phyloP scores from a whole-genome alignment of 2,888 invertebrate genomes.

The Plagodis pulveraria region DNA sequence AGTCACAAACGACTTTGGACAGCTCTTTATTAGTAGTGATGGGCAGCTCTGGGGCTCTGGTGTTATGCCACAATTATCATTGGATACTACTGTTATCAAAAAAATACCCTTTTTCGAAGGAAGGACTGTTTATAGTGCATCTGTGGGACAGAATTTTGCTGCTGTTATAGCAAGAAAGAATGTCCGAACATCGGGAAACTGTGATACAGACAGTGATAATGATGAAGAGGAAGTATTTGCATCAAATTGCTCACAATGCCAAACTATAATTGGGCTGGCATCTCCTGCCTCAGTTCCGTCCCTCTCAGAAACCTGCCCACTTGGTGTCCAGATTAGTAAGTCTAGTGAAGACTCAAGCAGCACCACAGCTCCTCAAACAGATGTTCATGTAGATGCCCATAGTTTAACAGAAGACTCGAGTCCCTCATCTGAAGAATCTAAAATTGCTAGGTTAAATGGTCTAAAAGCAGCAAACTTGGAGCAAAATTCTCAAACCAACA shows the following conservation, averaged over 20 bases:
- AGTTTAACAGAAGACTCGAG: constrained; percentile 84
- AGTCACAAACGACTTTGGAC: constrained; percentile 86
- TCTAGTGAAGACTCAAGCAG: constrained; percentile 86
- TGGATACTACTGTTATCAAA: constrained; percentile 85
- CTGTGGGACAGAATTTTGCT: constrained; percentile 91
- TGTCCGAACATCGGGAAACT: constrained; percentile 75
- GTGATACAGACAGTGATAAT: constrained; percentile 86
- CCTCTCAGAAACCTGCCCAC: constrained; percentile 86
- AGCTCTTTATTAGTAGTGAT: constrained; percentile 87
- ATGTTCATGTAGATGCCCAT: constrained; percentile 83
- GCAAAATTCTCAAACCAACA: constrained; percentile 49
- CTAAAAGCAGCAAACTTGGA: constrained; percentile 57
- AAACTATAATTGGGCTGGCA: constrained; percentile 82
- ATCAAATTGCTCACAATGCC: constrained; percentile 87
- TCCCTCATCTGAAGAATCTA: constrained; percentile 84
- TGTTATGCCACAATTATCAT: constrained; percentile 87
- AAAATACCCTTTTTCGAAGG: constrained; percentile 89
- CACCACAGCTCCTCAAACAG: constrained; percentile 83
- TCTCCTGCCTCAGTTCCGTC: constrained; percentile 86
- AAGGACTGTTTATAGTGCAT: constrained; percentile 87
- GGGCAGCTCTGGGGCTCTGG: constrained; percentile 90
- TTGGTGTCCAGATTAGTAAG: constrained; percentile 85
- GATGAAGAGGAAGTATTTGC: constrained; percentile 87
- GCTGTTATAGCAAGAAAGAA: constrained; percentile 89
- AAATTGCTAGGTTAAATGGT: constrained; percentile 73